These are phyloP conservation scores for Lucifuga dentata DNA, from an alignment of 2,113 vertebrate genomes.

Conservation along the genomic window DNA sequence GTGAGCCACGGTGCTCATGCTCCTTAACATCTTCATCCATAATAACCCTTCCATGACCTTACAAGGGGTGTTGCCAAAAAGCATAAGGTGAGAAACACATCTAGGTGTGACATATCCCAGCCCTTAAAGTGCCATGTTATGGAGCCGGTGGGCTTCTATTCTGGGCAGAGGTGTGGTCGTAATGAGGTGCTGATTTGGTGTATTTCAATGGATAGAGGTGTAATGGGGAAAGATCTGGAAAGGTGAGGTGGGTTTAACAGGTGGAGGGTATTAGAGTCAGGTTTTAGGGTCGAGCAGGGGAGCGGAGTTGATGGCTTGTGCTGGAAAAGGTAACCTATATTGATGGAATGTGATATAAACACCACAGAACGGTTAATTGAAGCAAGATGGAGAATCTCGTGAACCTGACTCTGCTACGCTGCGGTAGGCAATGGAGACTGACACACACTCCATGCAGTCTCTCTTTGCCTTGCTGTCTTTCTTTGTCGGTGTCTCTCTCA, in stretches of 20 bases:
- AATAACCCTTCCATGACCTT: slow-evolving; percentile 50
- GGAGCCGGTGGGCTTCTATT: slow-evolving; percentile 55
- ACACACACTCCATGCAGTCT: slow-evolving; percentile 42
- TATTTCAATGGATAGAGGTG: slow-evolving; percentile 37
- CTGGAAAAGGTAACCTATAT: slow-evolving; percentile 59
- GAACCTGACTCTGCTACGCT: slow-evolving; percentile 64
- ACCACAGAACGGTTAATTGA: slow-evolving; percentile 67
- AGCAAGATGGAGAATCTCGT: slow-evolving; percentile 75
- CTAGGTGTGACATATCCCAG: slow-evolving; percentile 62
- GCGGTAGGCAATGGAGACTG: slow-evolving; percentile 61
- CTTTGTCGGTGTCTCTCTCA: slow-evolving; percentile 44
- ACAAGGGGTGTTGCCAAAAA: slow-evolving; percentile 22
- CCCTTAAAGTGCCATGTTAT: slow-evolving; percentile 45
- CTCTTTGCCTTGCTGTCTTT: slow-evolving; percentile 14
- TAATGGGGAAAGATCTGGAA: slow-evolving; percentile 45
- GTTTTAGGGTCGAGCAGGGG: slow-evolving; percentile 50
- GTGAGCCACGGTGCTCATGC: slow-evolving; percentile 19
- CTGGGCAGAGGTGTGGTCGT: slow-evolving; percentile 52
- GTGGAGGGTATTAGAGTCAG: slow-evolving; percentile 27
- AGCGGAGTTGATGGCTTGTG: slow-evolving; percentile 42
- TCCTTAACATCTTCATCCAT: slow-evolving; percentile 15
- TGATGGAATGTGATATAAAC: slow-evolving; percentile 72
- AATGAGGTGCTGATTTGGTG: slow-evolving; percentile 64
- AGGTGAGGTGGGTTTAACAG: slow-evolving; percentile 48
- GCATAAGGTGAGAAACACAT: slow-evolving; percentile 52